Percentiles rank a stretch among this genome's conserved stretches.
Conservation (phyloP, 2,797 vertebrate species). For the Garrulus glandarius region DNA sequence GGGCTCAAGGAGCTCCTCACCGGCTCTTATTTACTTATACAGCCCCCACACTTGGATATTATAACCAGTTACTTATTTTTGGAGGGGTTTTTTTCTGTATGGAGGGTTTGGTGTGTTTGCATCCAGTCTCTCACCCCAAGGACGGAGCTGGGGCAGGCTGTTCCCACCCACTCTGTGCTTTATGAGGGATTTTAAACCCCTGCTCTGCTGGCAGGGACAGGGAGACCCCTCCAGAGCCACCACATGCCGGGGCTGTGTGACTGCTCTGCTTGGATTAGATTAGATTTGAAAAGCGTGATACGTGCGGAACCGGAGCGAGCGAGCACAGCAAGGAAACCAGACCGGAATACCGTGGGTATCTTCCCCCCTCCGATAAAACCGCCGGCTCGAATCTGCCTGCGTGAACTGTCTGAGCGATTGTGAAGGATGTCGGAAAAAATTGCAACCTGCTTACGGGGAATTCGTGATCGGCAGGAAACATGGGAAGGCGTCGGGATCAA, state of each 20-base stretch:
- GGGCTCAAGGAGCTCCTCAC: not conserved
- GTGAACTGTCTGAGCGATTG: not conserved
- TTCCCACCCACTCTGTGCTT: not conserved
- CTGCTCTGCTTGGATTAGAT: not conserved
- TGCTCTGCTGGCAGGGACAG: not conserved
- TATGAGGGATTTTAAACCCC: not conserved
- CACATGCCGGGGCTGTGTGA: not conserved
- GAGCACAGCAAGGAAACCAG: not conserved
- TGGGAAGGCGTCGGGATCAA: not conserved
- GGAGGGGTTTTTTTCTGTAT: rapidly evolving
- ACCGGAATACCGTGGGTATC: not conserved
- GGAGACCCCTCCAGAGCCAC: not conserved
- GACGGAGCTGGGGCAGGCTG: not conserved
- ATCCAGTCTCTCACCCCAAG: not conserved
- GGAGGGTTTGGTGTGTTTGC: not conserved
- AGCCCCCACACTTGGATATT: not conserved
- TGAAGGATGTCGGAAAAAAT: not conserved
- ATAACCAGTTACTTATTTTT: not conserved
- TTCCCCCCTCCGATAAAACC: not conserved
- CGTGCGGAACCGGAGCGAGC: not conserved
- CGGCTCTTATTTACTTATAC: not conserved
- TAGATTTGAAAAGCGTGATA: not conserved
- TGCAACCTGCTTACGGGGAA: not conserved
- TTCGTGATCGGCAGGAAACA: not conserved
- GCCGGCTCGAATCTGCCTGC: not conserved